Conservation (phyloP, 2,113 vertebrate genomes). For the Brachyhypopomus occidentalis region DNA sequence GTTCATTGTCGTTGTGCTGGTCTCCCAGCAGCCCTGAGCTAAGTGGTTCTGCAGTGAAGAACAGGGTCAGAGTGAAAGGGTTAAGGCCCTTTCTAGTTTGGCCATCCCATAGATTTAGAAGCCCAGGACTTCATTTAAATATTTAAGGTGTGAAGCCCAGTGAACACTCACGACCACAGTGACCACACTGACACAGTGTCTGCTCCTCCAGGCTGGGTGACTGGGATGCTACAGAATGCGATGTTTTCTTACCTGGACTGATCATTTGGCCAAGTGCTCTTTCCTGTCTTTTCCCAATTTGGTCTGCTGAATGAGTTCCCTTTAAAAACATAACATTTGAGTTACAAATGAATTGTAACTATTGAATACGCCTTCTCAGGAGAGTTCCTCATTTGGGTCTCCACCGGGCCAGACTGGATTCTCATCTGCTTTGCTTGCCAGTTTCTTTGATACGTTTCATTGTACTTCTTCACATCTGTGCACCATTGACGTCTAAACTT, state of each 20-base stretch:
- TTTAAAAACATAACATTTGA: too few species aligned
- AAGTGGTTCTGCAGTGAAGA: slow-evolving; percentile 1
- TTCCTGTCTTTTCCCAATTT: background rate
- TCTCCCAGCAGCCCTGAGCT: slow-evolving; percentile 56
- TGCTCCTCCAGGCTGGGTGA: too few species aligned
- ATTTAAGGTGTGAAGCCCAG: too few species aligned
- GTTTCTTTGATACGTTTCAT: background rate
- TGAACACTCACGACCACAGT: background rate
- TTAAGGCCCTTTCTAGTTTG: background rate
- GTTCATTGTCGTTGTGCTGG: slow-evolving; percentile 33
- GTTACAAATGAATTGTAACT: background rate
- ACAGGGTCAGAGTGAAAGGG: background rate
- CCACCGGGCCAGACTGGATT: background rate
- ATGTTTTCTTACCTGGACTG: background rate
- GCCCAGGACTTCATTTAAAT: too few species aligned
- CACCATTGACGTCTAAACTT: background rate
- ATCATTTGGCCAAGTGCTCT: background rate
- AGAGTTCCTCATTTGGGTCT: background rate
- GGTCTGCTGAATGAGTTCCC: background rate
- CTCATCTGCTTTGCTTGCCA: slow-evolving; percentile 2
- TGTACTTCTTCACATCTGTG: background rate
- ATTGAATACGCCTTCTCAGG: background rate
- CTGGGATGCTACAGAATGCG: too few species aligned
- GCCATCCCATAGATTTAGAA: background rate
- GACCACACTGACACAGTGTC: too few species aligned